Evolutionary conservation across 2,888 invertebrate species (phyloP).

Genomic region (Melanotus villosus): DNA sequence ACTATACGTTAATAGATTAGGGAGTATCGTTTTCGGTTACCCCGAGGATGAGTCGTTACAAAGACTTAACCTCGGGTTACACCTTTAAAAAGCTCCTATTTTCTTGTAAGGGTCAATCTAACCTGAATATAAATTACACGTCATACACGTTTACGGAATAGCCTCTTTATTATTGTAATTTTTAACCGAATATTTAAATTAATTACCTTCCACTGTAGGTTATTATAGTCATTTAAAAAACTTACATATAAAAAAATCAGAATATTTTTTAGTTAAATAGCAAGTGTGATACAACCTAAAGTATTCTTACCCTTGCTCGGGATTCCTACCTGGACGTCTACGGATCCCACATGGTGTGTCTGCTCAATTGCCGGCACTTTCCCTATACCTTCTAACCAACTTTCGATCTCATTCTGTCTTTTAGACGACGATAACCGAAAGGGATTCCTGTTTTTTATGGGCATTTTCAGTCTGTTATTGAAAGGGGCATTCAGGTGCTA

Average conservation of each 20-base stretch:
- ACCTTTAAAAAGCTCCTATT: too few relatives aligned
- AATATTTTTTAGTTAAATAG: conserved; percentile 8
- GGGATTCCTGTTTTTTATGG: conserved; percentile 7
- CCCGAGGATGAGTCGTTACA: too few relatives aligned
- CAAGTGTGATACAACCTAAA: conserved; percentile 35
- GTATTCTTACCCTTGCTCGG: conserved; percentile 34
- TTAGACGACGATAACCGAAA: conserved; percentile 14
- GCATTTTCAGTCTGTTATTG: conserved; percentile 3
- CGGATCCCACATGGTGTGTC: conserved; percentile 56
- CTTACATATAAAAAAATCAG: conserved; percentile 26
- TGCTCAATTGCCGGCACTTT: conserved; percentile 45
- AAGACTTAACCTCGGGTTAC: too few relatives aligned
- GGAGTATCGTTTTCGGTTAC: too few relatives aligned
- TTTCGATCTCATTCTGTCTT: conserved; percentile 55
- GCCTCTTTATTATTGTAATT: too few relatives aligned
- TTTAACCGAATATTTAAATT: too few relatives aligned
- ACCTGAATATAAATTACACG: too few relatives aligned
- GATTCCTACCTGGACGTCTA: conserved; percentile 53
- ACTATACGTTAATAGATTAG: too few relatives aligned
- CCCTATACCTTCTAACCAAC: conserved; percentile 48
- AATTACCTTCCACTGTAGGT: too few relatives aligned
- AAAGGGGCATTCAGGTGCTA: conserved; percentile 9
- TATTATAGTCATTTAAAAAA: background rate
- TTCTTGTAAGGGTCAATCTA: too few relatives aligned
- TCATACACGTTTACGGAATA: too few relatives aligned